These are phyloP conservation scores for Podarcis muralis DNA, from an alignment of 2,113 vertebrate species.

Conservation along the genomic window DNA sequence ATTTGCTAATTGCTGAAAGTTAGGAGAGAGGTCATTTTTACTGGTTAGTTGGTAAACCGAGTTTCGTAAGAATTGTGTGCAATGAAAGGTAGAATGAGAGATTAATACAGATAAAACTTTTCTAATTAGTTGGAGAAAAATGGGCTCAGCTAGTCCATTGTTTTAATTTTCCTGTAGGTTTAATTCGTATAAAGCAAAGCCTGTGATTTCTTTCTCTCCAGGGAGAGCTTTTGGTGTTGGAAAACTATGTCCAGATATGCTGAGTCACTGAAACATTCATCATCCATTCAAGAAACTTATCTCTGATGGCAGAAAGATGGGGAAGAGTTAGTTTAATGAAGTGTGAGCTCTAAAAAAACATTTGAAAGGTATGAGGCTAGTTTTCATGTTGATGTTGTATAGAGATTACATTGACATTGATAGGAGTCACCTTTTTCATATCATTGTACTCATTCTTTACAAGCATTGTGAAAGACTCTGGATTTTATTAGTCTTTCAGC, in stretches of 20 bases:
- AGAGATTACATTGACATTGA: constrained; percentile 30
- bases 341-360: constrained; percentile 3
- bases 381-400: not conserved
- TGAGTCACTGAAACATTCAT: constrained; percentile 24
- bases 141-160: not conserved
- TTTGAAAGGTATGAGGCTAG: constrained; percentile 3
- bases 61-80: constrained; percentile 32
- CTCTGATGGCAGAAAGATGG: constrained; percentile 1
- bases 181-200: constrained; percentile 26
- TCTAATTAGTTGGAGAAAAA: not conserved
- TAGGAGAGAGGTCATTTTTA: too few relatives aligned
- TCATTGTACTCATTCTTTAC: constrained; percentile 18
- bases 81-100: not conserved
- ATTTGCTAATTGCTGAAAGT: not conserved
- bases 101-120: constrained; percentile 25
- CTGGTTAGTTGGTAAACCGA: not conserved
- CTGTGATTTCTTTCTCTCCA: constrained; percentile 22
- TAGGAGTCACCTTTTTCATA: constrained; percentile 21
- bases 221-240: constrained; percentile 15
- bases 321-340: constrained; percentile 15
- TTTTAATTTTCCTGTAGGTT: constrained; percentile 43
- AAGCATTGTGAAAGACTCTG: constrained; percentile 25
- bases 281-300: not conserved
- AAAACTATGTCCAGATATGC: constrained; percentile 13
- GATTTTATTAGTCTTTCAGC: constrained; percentile 33